Base-by-base conservation (phyloP, 1,140 invertebrate genomes). In the Zaprionus ghesquierei region DNA sequence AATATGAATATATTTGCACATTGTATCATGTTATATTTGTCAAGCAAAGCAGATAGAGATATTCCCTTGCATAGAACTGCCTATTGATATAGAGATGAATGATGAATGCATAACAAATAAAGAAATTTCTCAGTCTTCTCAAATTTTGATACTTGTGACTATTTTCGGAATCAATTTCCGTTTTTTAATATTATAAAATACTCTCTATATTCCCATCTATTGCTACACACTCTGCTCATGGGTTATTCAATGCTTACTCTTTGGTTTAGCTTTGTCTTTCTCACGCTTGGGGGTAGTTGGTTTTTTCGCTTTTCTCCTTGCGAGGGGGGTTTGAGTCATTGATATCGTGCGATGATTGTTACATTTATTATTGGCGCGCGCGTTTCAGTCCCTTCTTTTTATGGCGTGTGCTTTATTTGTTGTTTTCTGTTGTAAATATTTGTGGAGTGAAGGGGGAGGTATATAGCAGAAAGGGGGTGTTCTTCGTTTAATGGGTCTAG, bases 331-430 rank as follows among this genome's bases (percentile, higher is more conserved):
- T 58, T 41, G n/a, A 38, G 70, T 58, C 44, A 79, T 70, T 70
- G 65, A 79, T 65, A 79, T 61, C 64, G 41, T 41, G 76, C 38
- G 54, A 74, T 58, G 41, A 60, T 60, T 35, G 49, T 63, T 41
- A 56, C 77, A 61, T 58, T 64, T 46, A 50, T 50, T 62, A 69
- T 49, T 61, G 65, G 65, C 65, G 60, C 56, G 56, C n/a, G n/a
- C 46, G n/a, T 53, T 69, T 29, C 12, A 41, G 1, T 49, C n/a
- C n/a, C 27, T 29, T 8, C 9, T 65, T 56, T 65, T 62, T 61
- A 31, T 60, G 33, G 38, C 20, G 55, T 60, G 23, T 68, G 29
- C 59, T 59, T 70, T 46, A 46, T 58, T 54, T 55, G 31, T 13
- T 23, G 10, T 35, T 60, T 20, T 59, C 38, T 10, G 6, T 22